Conservation (phyloP, 2,888 invertebrate genomes). For the Chloromyia formosa region DNA sequence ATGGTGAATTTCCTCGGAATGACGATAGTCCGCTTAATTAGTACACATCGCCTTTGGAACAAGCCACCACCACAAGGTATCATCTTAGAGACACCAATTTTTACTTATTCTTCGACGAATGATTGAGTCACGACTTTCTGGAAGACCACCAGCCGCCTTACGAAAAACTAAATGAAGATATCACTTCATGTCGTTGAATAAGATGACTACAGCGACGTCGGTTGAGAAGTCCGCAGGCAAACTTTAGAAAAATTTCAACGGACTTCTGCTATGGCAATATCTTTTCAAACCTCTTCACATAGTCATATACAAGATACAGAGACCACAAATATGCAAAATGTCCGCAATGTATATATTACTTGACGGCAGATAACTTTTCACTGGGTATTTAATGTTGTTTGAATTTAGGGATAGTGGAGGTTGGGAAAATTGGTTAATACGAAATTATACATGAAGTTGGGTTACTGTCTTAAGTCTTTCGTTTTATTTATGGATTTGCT, state of each 20-base stretch:
- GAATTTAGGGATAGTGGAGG: slow-evolving; percentile 9
- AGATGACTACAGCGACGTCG: background rate
- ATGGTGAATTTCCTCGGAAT: slow-evolving; percentile 21
- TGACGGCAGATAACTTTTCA: slow-evolving; percentile 29
- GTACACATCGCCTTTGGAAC: slow-evolving; percentile 41
- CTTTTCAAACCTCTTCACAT: background rate
- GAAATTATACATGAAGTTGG: too few species aligned
- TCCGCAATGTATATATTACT: slow-evolving; percentile 18
- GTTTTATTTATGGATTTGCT: too few species aligned
- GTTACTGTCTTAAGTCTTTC: background rate
- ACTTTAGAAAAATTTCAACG: slow-evolving; percentile 3
- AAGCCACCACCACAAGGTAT: slow-evolving; percentile 42
- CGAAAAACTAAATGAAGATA: slow-evolving; percentile 35
- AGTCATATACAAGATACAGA: background rate
- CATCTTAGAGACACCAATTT: slow-evolving; percentile 41
- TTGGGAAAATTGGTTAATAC: background rate
- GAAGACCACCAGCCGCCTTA: slow-evolving; percentile 49
- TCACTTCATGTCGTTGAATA: slow-evolving; percentile 27
- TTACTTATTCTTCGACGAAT: slow-evolving; percentile 46
- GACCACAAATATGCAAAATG: slow-evolving; percentile 43
- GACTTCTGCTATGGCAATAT: slow-evolving; percentile 11
- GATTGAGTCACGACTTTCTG: slow-evolving; percentile 48
- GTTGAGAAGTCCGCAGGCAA: slow-evolving; percentile 10
- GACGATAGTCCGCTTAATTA: slow-evolving; percentile 38
- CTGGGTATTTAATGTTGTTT: slow-evolving; percentile 4